These are phyloP conservation scores for Dolichoris vasculosae DNA, from an alignment of 1,140 invertebrate genomes.

Conservation along the genomic window DNA sequence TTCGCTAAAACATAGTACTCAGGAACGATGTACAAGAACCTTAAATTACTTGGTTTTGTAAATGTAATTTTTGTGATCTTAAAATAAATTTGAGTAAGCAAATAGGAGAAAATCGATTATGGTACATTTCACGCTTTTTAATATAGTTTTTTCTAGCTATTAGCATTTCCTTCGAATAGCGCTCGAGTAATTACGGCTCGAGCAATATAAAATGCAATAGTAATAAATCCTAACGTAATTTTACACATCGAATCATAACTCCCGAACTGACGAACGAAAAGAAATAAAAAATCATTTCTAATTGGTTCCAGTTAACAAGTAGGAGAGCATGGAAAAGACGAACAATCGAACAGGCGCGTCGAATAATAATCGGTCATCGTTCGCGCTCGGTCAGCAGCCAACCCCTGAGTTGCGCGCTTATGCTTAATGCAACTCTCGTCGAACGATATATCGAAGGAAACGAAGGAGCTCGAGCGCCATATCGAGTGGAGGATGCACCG, in stretches of 20 bases:
- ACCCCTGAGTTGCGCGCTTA: background rate
- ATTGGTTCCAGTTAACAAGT: conserved; percentile 1
- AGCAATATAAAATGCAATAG: background rate
- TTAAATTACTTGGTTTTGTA: too few species aligned
- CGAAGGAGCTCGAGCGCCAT: background rate
- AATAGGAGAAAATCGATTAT: background rate
- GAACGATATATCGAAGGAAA: background rate
- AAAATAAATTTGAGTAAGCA: too few species aligned
- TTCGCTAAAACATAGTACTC: too few species aligned
- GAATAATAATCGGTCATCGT: conserved; percentile 44
- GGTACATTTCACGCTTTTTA: background rate
- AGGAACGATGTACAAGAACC: too few species aligned
- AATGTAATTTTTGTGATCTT: too few species aligned
- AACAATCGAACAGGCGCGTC: background rate
- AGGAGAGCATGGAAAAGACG: background rate
- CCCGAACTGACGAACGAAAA: conserved; percentile 6
- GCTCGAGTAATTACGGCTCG: background rate
- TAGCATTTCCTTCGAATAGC: background rate
- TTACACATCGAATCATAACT: background rate
- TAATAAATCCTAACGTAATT: background rate
- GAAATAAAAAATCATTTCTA: conserved; percentile 2
- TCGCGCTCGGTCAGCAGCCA: conserved; percentile 11
- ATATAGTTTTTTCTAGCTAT: background rate
- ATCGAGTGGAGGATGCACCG: conserved; percentile 22
- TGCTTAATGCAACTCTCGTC: background rate